Evolutionary conservation across 2,888 invertebrate species (phyloP).

Genomic region (Andrena bucephala): DNA sequence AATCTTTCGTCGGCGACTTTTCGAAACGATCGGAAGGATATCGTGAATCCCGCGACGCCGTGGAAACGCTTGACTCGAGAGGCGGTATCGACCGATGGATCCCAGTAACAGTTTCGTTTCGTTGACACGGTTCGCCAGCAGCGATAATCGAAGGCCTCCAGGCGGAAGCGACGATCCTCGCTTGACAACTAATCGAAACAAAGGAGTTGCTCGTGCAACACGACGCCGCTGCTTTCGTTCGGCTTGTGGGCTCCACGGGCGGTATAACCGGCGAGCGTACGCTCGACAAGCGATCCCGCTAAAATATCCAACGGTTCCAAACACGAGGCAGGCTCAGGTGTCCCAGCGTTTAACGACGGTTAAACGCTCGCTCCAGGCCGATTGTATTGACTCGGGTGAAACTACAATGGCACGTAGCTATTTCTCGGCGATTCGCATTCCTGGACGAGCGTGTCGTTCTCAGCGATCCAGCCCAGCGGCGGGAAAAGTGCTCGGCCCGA

Average conservation of each 20-base stretch:
- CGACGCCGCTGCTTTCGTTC: conserved; percentile 26
- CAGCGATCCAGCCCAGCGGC: conserved; percentile 61
- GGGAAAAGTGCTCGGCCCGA: conserved; percentile 76
- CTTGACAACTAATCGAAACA: conserved; percentile 60
- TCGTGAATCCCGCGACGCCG: background rate
- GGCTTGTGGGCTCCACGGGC: background rate
- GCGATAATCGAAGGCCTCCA: conserved; percentile 75
- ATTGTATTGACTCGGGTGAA: conserved; percentile 34
- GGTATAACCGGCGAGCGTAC: background rate
- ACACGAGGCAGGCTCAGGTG: no score
- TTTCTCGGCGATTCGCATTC: conserved; percentile 67
- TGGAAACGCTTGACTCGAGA: background rate
- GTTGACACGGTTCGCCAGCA: conserved; percentile 74
- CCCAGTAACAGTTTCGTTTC: conserved; percentile 69
- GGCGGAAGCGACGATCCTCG: conserved; percentile 71
- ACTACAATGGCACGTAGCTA: conserved; percentile 33
- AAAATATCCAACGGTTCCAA: background rate
- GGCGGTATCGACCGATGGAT: conserved; percentile 13
- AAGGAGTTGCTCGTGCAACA: conserved; percentile 63
- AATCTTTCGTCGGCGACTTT: background rate
- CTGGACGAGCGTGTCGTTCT: conserved; percentile 63
- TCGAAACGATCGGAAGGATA: background rate
- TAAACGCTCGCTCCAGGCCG: background rate
- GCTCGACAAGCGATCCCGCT: background rate
- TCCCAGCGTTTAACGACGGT: conserved; percentile 7